Percentiles rank a stretch among this genome's conserved stretches.
Conservation (phyloP, 2,888 invertebrate genomes). For the Melieria omissa region DNA sequence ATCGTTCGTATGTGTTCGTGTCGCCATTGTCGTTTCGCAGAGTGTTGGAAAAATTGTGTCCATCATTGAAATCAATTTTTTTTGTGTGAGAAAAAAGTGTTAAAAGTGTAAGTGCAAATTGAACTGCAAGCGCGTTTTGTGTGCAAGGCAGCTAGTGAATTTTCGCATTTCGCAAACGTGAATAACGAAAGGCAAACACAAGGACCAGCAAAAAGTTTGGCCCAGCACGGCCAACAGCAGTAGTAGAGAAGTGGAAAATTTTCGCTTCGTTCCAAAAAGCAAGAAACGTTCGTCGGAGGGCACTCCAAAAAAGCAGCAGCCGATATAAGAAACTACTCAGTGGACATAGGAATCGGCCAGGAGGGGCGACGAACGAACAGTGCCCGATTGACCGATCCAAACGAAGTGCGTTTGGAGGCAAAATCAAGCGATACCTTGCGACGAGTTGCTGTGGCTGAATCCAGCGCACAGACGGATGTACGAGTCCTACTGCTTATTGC, state of each 20-base stretch:
- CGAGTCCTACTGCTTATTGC: too few species aligned
- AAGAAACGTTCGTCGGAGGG: too few species aligned
- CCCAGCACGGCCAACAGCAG: conserved; percentile 41
- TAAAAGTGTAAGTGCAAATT: conserved; percentile 22
- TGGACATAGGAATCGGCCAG: too few species aligned
- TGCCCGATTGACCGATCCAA: too few species aligned
- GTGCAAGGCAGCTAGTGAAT: conserved; percentile 51
- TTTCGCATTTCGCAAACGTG: conserved; percentile 57
- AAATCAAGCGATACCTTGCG: too few species aligned
- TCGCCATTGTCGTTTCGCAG: conserved; percentile 35
- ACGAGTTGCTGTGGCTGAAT: too few species aligned
- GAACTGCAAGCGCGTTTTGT: conserved; percentile 49
- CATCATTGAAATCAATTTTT: conserved; percentile 36
- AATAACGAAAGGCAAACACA: conserved; percentile 56
- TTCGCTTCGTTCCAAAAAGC: not conserved
- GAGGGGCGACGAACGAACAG: too few species aligned
- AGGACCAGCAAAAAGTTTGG: conserved; percentile 41
- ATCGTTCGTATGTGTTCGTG: conserved; percentile 27
- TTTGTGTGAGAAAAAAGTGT: conserved; percentile 29
- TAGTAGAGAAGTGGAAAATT: conserved; percentile 35
- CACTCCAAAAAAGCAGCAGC: too few species aligned
- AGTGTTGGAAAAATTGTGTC: conserved; percentile 37
- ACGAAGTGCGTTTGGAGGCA: too few species aligned
- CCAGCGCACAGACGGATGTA: too few species aligned
- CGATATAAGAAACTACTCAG: too few species aligned